These are phyloP conservation scores for Drosophila demipolita DNA, from an alignment of 2,888 invertebrate genomes.

Conservation along the genomic window DNA sequence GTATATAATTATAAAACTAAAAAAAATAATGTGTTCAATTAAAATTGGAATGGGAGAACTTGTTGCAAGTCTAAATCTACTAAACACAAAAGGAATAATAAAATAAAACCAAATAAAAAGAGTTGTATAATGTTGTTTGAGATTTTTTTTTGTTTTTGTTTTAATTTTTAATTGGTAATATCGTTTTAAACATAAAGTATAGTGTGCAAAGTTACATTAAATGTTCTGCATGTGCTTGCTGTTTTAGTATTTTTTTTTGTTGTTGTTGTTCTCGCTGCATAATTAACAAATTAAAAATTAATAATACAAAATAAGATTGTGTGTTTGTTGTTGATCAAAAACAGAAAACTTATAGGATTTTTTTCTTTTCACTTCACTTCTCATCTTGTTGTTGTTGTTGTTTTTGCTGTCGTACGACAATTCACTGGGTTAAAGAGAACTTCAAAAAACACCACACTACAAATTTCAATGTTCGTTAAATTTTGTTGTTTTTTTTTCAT, in stretches of 20 bases:
- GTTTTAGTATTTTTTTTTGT: conserved; percentile 16
- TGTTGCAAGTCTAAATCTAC: conserved; percentile 2
- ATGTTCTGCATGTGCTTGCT: conserved; percentile 57
- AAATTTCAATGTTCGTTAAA: conserved; percentile 31
- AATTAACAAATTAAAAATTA: conserved; percentile 68
- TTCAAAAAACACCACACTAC: conserved; percentile 18
- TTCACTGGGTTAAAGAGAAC: conserved; percentile 57
- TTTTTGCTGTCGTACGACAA: conserved; percentile 18
- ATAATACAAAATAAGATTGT: conserved; percentile 58
- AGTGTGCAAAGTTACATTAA: conserved; percentile 73
- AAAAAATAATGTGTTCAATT: not conserved
- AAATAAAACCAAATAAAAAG: conserved; percentile 51
- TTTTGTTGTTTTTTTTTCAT: conserved; percentile 16
- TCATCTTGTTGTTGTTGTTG: not conserved
- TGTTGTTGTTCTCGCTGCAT: conserved; percentile 34
- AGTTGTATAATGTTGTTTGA: conserved; percentile 37
- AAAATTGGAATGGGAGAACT: conserved; percentile 28
- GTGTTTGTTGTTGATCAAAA: conserved; percentile 31
- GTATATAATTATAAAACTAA: no score
- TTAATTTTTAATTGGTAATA: conserved; percentile 64
- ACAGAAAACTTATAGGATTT: conserved; percentile 33
- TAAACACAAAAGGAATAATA: not conserved
- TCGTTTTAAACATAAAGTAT: conserved; percentile 75
- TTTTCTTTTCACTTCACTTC: conserved; percentile 4
- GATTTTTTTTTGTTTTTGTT: conserved; percentile 40